A percentile compares a stretch with the other conserved stretches of the same genome.
phyloP scores from a whole-genome alignment of 2,888 invertebrate species.

The Pammene aurita region DNA sequence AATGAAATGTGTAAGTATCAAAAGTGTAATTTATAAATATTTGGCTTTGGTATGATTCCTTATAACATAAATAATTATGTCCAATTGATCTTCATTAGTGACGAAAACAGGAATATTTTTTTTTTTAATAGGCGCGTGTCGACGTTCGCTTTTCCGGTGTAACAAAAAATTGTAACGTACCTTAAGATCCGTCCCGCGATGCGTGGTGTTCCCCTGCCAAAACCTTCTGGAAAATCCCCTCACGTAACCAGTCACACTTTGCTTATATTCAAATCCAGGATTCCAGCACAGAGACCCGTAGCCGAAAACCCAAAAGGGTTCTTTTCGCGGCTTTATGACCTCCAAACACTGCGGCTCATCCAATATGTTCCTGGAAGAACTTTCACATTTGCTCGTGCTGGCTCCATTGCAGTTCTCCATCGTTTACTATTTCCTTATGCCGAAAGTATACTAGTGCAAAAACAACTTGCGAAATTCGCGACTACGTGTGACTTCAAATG shows the following conservation, averaged over 20 bases:
- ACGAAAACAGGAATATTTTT: neutral
- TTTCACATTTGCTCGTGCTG: slow-evolving; percentile 25
- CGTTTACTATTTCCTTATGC: slow-evolving; percentile 18
- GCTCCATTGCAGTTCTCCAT: slow-evolving; percentile 43
- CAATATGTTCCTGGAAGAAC: slow-evolving; percentile 24
- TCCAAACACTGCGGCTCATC: slow-evolving; percentile 47
- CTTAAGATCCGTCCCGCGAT: slow-evolving; percentile 89
- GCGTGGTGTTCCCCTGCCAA: slow-evolving; percentile 95
- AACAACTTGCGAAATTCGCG: slow-evolving; percentile 43
- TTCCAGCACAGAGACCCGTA: slow-evolving; percentile 98
- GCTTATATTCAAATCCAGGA: slow-evolving; percentile 93
- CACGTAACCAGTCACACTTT: slow-evolving; percentile 91
- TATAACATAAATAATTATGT: too few species aligned
- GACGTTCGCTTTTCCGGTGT: slow-evolving; percentile 2
- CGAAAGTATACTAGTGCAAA: slow-evolving; percentile 37
- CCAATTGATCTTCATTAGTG: neutral
- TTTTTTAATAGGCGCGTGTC: neutral
- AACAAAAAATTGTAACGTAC: slow-evolving; percentile 66
- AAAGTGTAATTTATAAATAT: neutral
- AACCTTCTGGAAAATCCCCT: slow-evolving; percentile 92
- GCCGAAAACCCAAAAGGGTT: slow-evolving; percentile 94
- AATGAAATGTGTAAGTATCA: too few species aligned
- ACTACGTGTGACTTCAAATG: slow-evolving; percentile 52
- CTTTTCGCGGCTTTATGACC: slow-evolving; percentile 62
- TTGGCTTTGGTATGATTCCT: too few species aligned